Percentiles rank a stretch among this genome's conserved stretches.
phyloP scores from a whole-genome alignment of 2,797 vertebrate genomes.

The Aratinga solstitialis region DNA sequence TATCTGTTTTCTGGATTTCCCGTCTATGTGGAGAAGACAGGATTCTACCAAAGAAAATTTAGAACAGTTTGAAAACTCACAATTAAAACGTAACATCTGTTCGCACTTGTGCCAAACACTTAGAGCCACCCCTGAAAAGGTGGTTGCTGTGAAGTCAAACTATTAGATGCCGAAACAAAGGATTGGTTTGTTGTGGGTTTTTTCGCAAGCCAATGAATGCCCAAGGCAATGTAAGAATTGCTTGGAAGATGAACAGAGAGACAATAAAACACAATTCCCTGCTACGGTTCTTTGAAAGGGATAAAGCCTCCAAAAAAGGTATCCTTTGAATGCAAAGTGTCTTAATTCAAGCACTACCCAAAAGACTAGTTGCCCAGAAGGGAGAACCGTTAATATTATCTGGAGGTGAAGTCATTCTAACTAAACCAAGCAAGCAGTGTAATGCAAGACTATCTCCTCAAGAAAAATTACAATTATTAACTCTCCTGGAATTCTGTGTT shows the following conservation, averaged over 20 bases:
- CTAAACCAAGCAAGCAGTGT: neutral
- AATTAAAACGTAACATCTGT: neutral
- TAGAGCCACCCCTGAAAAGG: neutral
- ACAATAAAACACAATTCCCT: neutral
- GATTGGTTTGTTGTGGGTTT: neutral
- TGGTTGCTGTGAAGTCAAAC: neutral
- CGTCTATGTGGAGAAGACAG: neutral
- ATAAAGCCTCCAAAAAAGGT: neutral
- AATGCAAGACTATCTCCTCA: neutral
- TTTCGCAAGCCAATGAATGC: neutral
- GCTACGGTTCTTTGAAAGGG: neutral
- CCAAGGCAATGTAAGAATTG: neutral
- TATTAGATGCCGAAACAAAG: neutral
- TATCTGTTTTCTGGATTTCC: neutral
- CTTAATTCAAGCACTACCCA: neutral
- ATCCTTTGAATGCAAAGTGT: neutral
- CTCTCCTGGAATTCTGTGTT: neutral
- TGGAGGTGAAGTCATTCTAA: neutral
- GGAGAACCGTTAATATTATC: neutral
- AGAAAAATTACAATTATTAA: neutral
- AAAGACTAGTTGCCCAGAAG: neutral
- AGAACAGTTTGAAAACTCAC: neutral
- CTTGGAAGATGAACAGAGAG: neutral
- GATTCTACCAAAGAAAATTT: neutral
- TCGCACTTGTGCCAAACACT: neutral